Evolutionary conservation across 2,113 vertebrate species (phyloP).

Genomic region (Hypanus sabinus): DNA sequence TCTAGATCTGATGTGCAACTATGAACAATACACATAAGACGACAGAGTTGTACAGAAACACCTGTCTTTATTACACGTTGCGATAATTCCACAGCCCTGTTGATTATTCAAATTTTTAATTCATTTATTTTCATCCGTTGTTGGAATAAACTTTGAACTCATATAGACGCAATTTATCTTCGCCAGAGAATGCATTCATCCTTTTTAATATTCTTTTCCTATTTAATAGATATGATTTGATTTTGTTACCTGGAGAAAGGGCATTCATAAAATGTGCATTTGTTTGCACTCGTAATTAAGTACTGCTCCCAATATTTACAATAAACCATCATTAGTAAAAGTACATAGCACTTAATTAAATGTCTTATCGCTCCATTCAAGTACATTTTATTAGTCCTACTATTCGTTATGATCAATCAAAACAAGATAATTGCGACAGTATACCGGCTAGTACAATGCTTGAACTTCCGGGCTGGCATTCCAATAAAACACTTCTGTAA

Average conservation of each 20-base stretch:
- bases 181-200: not conserved
- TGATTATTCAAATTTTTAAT: not conserved
- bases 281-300: slow-evolving; percentile 29
- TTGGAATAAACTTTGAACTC: not conserved
- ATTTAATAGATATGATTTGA: not conserved
- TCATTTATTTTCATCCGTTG: not conserved
- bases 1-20: not conserved
- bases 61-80: slow-evolving; percentile 14
- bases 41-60: slow-evolving; percentile 1
- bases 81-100: not conserved
- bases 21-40: slow-evolving; percentile 7
- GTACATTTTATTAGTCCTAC: slow-evolving; percentile 31
- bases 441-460: slow-evolving; percentile 19
- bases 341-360: slow-evolving; percentile 35
- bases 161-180: not conserved
- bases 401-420: slow-evolving; percentile 36
- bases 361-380: slow-evolving; percentile 31
- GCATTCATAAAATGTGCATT: not conserved
- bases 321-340: slow-evolving; percentile 36
- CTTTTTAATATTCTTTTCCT: not conserved
- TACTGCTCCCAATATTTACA: slow-evolving; percentile 34
- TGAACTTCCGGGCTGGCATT: slow-evolving; percentile 26
- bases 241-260: not conserved
- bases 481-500: slow-evolving; percentile 22
- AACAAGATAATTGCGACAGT: slow-evolving; percentile 24